A percentile compares a stretch with the other conserved stretches of the same genome.
Evolutionary conservation across 1,140 invertebrate species (phyloP).

Genomic region (Drosophila truncata): DNA sequence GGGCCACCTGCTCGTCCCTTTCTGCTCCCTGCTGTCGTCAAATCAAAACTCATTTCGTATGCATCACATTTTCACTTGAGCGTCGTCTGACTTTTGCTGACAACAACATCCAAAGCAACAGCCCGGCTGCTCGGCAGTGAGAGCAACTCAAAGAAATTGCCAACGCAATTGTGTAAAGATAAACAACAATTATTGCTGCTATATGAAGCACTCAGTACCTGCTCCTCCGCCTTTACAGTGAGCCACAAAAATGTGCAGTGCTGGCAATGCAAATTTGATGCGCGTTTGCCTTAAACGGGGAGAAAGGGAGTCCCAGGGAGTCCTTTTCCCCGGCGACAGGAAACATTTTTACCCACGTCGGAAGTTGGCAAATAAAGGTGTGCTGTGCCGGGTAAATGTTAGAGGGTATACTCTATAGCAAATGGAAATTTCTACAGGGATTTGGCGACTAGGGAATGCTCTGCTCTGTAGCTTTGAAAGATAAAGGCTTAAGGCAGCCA

Average conservation of each 20-base stretch:
- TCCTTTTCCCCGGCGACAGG: slow-evolving; percentile 43
- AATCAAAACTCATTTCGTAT: slow-evolving; percentile 84
- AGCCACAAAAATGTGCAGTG: slow-evolving; percentile 52
- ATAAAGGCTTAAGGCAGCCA: background rate
- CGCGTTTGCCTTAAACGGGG: slow-evolving; percentile 48
- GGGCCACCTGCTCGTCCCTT: slow-evolving; percentile 31
- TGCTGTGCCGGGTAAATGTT: slow-evolving; percentile 40
- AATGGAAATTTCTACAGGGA: background rate
- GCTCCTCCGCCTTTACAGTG: slow-evolving; percentile 26
- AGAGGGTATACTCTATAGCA: slow-evolving; percentile 14
- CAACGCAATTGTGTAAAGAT: slow-evolving; percentile 83
- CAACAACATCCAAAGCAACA: slow-evolving; percentile 21
- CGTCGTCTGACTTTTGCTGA: slow-evolving; percentile 50
- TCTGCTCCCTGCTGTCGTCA: slow-evolving; percentile 38
- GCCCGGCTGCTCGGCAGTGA: slow-evolving; percentile 4
- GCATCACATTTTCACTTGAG: slow-evolving; percentile 78
- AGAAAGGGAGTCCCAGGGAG: slow-evolving; percentile 7
- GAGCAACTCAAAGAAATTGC: slow-evolving; percentile 73
- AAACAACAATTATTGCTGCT: slow-evolving; percentile 83
- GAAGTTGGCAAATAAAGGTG: slow-evolving; percentile 73
- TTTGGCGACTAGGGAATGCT: slow-evolving; percentile 17
- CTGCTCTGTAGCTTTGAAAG: slow-evolving; percentile 5
- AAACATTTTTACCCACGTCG: slow-evolving; percentile 58
- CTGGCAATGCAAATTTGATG: slow-evolving; percentile 72
- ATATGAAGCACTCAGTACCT: slow-evolving; percentile 38